phyloP scores from a whole-genome alignment of 2,888 invertebrate species.

The Chaitophorus viminalis region DNA sequence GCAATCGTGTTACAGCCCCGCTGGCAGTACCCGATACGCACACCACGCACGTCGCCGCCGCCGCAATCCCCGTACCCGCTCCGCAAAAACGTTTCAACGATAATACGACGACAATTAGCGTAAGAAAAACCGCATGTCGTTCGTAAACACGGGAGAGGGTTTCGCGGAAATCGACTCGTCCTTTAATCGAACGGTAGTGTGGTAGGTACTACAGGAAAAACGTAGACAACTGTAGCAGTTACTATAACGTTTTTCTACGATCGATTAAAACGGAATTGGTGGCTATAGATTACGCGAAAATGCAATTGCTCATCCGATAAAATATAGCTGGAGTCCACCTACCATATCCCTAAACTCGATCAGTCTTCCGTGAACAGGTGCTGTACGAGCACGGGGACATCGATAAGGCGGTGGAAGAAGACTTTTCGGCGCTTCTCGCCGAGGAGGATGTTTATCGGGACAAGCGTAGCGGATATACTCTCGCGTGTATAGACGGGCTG shows the following conservation, averaged over 20 bases:
- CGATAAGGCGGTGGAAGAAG: neutral
- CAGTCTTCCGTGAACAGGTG: neutral
- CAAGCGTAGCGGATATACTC: neutral
- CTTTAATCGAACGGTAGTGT: neutral
- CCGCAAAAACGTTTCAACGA: neutral
- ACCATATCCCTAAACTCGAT: neutral
- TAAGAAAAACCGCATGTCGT: neutral
- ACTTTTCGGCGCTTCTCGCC: too few relatives aligned
- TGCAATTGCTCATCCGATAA: neutral
- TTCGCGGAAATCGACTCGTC: neutral
- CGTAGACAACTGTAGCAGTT: neutral
- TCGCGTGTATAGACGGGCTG: neutral
- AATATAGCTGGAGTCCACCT: neutral
- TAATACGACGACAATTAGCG: neutral
- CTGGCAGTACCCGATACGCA: neutral
- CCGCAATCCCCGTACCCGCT: neutral
- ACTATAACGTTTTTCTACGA: neutral
- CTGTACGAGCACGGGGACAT: neutral
- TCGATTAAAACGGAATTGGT: neutral
- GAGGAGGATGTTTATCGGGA: neutral
- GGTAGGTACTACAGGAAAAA: constrained; percentile 8
- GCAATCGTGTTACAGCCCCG: too few relatives aligned
- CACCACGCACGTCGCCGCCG: neutral
- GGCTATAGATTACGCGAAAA: neutral
- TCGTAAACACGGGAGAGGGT: neutral